Evolutionary conservation across 2,888 invertebrate genomes (phyloP), one percentile per base, ranked within the genome.

Genomic region (Glaucopsyche alexis): DNA sequence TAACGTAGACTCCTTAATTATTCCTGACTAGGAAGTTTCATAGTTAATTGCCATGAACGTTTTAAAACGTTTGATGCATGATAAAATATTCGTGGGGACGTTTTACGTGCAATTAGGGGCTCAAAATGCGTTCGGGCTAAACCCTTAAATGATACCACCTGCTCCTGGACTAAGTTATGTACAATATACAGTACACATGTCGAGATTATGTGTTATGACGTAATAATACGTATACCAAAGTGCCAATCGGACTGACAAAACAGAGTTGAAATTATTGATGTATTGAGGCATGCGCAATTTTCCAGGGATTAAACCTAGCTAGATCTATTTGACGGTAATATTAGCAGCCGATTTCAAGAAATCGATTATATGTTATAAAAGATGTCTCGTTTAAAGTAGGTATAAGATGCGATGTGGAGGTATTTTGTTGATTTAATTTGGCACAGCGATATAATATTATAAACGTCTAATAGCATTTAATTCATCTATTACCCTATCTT

Each of bases 121-220:
- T 76, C 76, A 75, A 78, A 77, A 77, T 75, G 77, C 74, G 75
- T 78, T 76, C 71, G 74, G 73, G 72, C 69, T 73, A 76, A 76
- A 75, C 81, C 79, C 81, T 84, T 81, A 81, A 82, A 80, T 79
- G 78, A 80, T 78, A 80, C 80, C 85, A 85, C 84, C 84, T 84
- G 81, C 78, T 82, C 75, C 81, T 71, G 78, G 75, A 67, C 50
- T 42, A 55, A 83, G 81, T 82, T 78, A 73, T 76, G 76, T 60
- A 60, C 60, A 38, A 13, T 19, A 4, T 49, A n/a, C n/a, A 7
- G 4, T 50, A 7, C 3, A 14, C 50, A 50, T n/a, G 50, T 50
- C 13, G 60, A 4, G 60, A 9, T 60, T 60, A 60, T 38, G 55
- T 55, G 29, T 60, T 60, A 60, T 29, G 60, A 60, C 60, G 13